Base-by-base conservation (phyloP, 2,113 vertebrate species). In the Channa argus region DNA sequence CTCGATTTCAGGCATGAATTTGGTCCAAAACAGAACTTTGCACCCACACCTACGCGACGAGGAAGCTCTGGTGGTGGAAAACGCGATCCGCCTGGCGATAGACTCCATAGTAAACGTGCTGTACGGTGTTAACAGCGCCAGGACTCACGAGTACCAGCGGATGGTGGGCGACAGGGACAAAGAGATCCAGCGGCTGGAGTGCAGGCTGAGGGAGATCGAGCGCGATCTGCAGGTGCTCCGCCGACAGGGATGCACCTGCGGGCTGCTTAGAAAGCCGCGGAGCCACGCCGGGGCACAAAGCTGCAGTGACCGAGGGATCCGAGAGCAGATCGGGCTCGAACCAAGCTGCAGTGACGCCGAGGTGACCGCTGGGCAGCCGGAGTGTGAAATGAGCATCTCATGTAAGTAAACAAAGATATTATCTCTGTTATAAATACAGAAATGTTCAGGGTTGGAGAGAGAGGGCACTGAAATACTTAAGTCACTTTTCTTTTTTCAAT, bases 151-250 rank as follows among this genome's bases (percentile, higher is more conserved):
- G 74, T 82, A 82, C 66, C 81, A 90, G 71, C 77, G 85, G 75
- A 88, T 66, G 88, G 87, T 93, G 80, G 86, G 80, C 79, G 89
- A 92, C 62, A 80, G 84, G 79, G 89, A 93, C 85, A 86, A 86
- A 83, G 85, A 92, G 88, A 91, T 92, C 77, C 83, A 64, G 60
- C 79, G 89, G 64, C 84, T 92, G 47, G 84, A 90, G 80, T 5
- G 80, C 54, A 65, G 88, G 33, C 44, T 90, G 43, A 43, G 41
- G 2, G 82, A 81, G 65, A 56, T 86, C 0, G 89, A 91, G 49
- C 61, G 12, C 5, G 86, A 91, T 44, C 59, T 88, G 70, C 77
- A 70, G 59, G 51, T 76, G n/a, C 58, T 79, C 5, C 89, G 71
- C 6, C 34, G 62, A 0, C 78, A 70, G 3, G 79, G 85, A 6